Percentiles rank a stretch among this genome's conserved stretches.
Conservation (phyloP, 2,113 vertebrate genomes). For the Butorides virescens region DNA sequence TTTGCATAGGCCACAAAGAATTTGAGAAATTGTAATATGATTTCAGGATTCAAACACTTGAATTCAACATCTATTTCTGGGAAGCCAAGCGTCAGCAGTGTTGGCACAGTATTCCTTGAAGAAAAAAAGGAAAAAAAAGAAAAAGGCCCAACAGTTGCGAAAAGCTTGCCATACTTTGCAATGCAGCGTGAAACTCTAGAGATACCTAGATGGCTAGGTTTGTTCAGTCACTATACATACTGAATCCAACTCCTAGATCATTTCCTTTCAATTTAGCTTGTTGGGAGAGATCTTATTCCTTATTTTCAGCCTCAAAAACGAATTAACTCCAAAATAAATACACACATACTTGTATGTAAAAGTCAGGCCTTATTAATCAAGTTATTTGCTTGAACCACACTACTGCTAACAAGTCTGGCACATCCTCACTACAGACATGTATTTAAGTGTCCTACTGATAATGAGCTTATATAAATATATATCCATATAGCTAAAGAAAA, state of each 20-base stretch:
- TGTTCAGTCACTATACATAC: background rate
- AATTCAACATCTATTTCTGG: constrained; percentile 39
- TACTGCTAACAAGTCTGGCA: background rate
- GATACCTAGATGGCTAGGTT: background rate
- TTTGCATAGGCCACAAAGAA: background rate
- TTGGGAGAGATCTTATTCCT: background rate
- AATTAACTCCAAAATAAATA: background rate
- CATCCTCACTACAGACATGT: background rate
- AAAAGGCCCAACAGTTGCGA: background rate
- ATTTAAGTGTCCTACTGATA: background rate
- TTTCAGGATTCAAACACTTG: constrained; percentile 21
- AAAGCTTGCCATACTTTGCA: background rate
- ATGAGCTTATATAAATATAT: background rate
- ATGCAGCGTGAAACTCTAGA: background rate
- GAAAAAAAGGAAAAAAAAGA: rapidly evolving
- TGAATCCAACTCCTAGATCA: background rate
- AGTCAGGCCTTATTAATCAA: background rate
- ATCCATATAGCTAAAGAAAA: background rate
- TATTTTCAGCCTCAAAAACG: background rate
- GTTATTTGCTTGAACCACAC: background rate
- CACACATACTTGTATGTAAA: background rate
- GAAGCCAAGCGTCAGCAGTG: background rate
- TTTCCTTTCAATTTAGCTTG: background rate
- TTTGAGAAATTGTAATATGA: background rate
- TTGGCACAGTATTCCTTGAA: background rate